These are phyloP conservation scores for Ochropleura plecta DNA, from an alignment of 2,888 invertebrate genomes.

Conservation along the genomic window DNA sequence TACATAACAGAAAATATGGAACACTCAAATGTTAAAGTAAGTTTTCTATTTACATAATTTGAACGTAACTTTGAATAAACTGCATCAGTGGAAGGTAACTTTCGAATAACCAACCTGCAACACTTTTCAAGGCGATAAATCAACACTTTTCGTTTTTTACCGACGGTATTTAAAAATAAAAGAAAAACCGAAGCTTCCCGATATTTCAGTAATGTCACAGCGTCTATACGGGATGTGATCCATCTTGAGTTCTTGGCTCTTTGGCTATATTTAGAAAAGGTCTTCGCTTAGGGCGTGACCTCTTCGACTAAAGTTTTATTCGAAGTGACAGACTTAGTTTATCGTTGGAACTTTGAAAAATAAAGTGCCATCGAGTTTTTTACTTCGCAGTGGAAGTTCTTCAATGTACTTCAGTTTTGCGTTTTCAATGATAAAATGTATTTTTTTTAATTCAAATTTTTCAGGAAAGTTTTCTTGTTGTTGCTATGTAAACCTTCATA, in stretches of 20 bases:
- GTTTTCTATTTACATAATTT: not conserved
- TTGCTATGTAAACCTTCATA: too few relatives aligned
- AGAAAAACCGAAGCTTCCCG: not conserved
- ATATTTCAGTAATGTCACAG: slow-evolving; percentile 14
- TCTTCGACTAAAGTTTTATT: slow-evolving; percentile 33
- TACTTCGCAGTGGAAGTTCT: slow-evolving; percentile 12
- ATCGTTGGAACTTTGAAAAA: slow-evolving; percentile 33
- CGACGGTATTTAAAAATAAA: slow-evolving; percentile 1
- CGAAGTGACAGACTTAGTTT: slow-evolving; percentile 24
- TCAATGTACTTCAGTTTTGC: not conserved
- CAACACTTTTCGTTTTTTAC: not conserved
- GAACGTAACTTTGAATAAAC: not conserved
- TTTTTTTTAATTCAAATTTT: not conserved
- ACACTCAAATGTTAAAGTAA: too few relatives aligned
- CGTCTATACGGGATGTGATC: slow-evolving; percentile 32
- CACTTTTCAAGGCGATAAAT: not conserved
- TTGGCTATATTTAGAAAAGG: slow-evolving; percentile 57
- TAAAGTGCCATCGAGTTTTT: slow-evolving; percentile 29
- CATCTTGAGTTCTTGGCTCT: slow-evolving; percentile 45
- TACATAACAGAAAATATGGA: too few relatives aligned
- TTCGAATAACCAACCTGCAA: not conserved
- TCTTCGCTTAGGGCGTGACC: slow-evolving; percentile 26
- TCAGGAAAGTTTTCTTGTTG: not conserved
- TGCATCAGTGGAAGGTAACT: not conserved
- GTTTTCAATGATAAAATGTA: not conserved